These are phyloP conservation scores for Subanguina moxae DNA, from an alignment of 1,140 invertebrate species.

Conservation along the genomic window DNA sequence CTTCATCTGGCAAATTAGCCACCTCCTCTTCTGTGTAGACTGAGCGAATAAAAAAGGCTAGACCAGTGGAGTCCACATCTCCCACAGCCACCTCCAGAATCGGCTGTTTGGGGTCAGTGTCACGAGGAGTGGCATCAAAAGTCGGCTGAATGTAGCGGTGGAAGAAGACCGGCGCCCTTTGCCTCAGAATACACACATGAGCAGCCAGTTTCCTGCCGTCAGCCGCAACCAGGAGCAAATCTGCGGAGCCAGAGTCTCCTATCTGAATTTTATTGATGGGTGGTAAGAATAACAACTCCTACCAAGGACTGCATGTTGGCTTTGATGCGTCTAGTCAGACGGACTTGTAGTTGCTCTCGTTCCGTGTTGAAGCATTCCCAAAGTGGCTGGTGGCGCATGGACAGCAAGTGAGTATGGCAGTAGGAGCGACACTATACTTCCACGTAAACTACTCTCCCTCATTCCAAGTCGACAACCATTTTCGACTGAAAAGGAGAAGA, in stretches of 20 bases:
- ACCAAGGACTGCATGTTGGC: conserved; percentile 19
- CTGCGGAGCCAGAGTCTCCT: conserved; percentile 40
- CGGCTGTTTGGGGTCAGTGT: neutral
- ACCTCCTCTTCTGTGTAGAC: conserved; percentile 58
- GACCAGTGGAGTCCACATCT: conserved; percentile 52
- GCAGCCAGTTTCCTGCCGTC: conserved; percentile 56
- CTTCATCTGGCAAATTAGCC: conserved; percentile 17
- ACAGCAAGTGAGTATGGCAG: too few relatives aligned
- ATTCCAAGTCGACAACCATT: too few relatives aligned
- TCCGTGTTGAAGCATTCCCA: conserved; percentile 25
- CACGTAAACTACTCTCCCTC: too few relatives aligned
- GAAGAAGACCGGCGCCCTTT: conserved; percentile 51
- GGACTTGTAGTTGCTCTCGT: conserved; percentile 19
- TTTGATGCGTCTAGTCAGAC: conserved; percentile 17
- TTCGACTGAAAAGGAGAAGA: too few relatives aligned
- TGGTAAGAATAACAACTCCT: neutral
- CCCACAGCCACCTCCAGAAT: conserved; percentile 52
- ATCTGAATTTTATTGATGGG: neutral
- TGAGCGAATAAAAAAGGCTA: conserved; percentile 56
- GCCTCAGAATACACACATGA: conserved; percentile 52
- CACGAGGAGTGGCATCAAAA: conserved; percentile 34
- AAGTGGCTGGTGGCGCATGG: conserved; percentile 5
- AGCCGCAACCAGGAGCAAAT: conserved; percentile 50
- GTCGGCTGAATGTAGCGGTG: conserved; percentile 56
- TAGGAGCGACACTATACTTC: too few relatives aligned